Conservation (phyloP, 1,140 invertebrate genomes). For the Pollicipes pollicipes region DNA sequence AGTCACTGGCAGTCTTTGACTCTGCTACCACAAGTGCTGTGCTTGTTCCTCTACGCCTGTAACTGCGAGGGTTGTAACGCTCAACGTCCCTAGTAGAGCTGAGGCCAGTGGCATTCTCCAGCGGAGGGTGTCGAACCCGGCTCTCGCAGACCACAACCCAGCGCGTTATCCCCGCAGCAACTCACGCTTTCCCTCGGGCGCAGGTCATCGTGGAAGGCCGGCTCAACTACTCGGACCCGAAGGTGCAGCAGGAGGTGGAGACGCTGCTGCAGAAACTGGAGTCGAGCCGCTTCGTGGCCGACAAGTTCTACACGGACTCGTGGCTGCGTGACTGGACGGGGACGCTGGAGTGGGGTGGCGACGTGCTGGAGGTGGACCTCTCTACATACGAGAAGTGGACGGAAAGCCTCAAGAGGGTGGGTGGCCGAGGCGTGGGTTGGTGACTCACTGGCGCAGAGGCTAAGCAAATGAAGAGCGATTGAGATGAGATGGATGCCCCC, state of each 20-base stretch:
- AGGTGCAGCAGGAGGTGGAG: conserved; percentile 57
- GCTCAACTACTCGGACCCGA: conserved; percentile 65
- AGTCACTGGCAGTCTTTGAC: no score
- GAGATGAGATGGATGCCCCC: no score
- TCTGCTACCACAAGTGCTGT: no score
- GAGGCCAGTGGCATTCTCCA: no score
- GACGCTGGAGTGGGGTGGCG: conserved; percentile 52
- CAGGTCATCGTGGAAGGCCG: conserved; percentile 69
- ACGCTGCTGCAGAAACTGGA: conserved; percentile 59
- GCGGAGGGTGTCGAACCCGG: no score
- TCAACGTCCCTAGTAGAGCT: no score
- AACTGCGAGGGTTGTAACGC: no score
- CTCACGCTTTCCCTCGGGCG: no score
- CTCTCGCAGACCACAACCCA: no score
- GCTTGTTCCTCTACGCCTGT: no score
- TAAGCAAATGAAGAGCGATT: no score
- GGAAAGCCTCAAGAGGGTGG: conserved; percentile 50
- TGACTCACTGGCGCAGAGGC: conserved; percentile 33
- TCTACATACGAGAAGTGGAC: conserved; percentile 53
- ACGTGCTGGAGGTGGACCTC: conserved; percentile 55
- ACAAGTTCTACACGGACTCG: conserved; percentile 62
- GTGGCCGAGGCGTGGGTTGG: conserved; percentile 37
- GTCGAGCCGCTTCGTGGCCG: conserved; percentile 54
- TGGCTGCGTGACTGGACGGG: conserved; percentile 71
- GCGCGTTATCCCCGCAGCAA: no score